phyloP scores from a whole-genome alignment of 2,797 vertebrate species.

The Sebastiscus albofasciatus region DNA sequence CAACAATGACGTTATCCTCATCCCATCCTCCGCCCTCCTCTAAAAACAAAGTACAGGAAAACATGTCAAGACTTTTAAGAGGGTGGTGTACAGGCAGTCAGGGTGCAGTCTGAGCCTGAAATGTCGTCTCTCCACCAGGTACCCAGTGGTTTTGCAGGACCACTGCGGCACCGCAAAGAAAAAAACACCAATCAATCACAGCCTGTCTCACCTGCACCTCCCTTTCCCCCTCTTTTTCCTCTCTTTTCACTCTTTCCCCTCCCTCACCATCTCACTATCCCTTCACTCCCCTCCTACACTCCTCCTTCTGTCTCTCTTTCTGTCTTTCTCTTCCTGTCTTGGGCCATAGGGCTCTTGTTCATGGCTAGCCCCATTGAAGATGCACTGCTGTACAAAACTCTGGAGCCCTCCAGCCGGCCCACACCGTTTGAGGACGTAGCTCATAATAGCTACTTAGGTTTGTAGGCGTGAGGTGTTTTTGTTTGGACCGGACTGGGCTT shows the following conservation, averaged over 20 bases:
- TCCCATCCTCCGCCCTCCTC: background rate
- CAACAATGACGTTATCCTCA: background rate
- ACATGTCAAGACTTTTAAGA: background rate
- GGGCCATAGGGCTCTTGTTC: constrained; percentile 93
- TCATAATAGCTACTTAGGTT: constrained; percentile 99
- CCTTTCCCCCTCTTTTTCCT: constrained; percentile 55
- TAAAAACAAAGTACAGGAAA: background rate
- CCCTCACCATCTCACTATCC: constrained; percentile 69
- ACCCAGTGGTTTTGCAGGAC: constrained; percentile 46
- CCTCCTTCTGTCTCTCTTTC: constrained; percentile 56
- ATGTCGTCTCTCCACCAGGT: constrained; percentile 53
- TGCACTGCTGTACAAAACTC: constrained; percentile 94
- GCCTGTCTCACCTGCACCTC: constrained; percentile 78
- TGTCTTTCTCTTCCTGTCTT: constrained; percentile 58
- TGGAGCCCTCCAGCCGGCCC: constrained; percentile 88
- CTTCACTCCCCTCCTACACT: constrained; percentile 70
- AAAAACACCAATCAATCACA: constrained; percentile 70
- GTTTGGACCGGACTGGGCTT: constrained; percentile 61
- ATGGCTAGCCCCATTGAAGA: constrained; percentile 95
- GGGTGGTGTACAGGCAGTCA: background rate
- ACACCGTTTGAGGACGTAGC: constrained; percentile 89
- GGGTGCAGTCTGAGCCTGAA: constrained; percentile 60
- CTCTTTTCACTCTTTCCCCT: constrained; percentile 51
- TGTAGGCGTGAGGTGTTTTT: constrained; percentile 82
- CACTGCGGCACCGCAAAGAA: constrained; percentile 49